Conservation (phyloP, 2,888 invertebrate genomes). For the Omphaloscelis lunosa region DNA sequence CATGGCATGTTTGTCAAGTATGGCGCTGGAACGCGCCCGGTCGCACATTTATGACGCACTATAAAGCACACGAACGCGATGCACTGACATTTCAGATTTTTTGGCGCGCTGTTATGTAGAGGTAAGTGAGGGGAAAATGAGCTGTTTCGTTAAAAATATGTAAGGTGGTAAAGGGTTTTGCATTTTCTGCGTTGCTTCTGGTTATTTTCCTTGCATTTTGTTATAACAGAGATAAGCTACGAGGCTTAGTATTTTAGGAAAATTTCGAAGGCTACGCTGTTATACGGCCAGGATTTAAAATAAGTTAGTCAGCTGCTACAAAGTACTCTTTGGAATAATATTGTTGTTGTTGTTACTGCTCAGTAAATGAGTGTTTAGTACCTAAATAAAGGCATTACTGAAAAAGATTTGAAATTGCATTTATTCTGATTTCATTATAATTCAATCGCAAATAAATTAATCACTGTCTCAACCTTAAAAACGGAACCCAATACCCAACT, state of each 20-base stretch:
- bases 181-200: slow-evolving; percentile 5
- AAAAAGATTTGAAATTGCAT: not conserved
- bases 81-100: slow-evolving; percentile 59
- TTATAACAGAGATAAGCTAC: slow-evolving; percentile 8
- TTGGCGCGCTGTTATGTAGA: slow-evolving; percentile 55
- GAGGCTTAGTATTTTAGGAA: slow-evolving; percentile 10
- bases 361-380: not conserved
- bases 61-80: slow-evolving; percentile 62
- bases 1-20: slow-evolving; percentile 78
- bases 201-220: not conserved
- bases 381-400: not conserved
- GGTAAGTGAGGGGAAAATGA: slow-evolving; percentile 64
- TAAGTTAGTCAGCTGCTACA: not conserved
- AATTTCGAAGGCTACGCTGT: not conserved
- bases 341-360: not conserved
- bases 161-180: slow-evolving; percentile 22
- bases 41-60: slow-evolving; percentile 61
- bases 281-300: too few species aligned
- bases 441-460: slow-evolving; percentile 24
- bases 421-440: not conserved
- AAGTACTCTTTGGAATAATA: not conserved
- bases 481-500: accelerated
- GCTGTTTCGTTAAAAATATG: slow-evolving; percentile 65
- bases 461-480: slow-evolving; percentile 2
- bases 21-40: slow-evolving; percentile 63